Evolutionary conservation across 2,797 vertebrate genomes (phyloP).

Genomic region (Crenuchus spilurus): DNA sequence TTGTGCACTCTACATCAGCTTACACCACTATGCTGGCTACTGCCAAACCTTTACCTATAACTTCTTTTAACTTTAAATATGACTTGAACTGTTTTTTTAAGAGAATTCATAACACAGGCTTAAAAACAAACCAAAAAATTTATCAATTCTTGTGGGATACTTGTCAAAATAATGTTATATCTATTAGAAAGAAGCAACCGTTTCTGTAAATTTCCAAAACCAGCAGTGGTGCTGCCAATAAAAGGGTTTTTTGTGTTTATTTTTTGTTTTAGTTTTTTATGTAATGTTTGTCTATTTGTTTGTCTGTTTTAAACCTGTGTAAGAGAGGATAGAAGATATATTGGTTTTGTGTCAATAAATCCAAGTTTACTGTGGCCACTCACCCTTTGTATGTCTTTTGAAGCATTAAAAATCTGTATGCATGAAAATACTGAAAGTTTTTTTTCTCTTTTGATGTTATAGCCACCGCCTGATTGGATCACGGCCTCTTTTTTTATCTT

Average conservation of each 20-base stretch:
- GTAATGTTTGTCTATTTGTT: constrained; percentile 69
- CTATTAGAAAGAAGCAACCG: constrained; percentile 49
- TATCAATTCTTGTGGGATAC: no score
- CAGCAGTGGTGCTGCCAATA: constrained; percentile 73
- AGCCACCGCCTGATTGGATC: constrained; percentile 55
- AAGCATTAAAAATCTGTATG: constrained; percentile 88
- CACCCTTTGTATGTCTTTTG: constrained; percentile 88
- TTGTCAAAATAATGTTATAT: constrained; percentile 70
- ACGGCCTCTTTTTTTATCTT: not conserved
- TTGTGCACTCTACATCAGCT: constrained; percentile 79
- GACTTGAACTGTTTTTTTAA: constrained; percentile 84
- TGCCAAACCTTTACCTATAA: constrained; percentile 81
- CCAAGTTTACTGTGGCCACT: constrained; percentile 90
- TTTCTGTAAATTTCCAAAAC: constrained; percentile 75
- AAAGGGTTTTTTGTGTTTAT: constrained; percentile 68
- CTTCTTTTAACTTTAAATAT: constrained; percentile 70
- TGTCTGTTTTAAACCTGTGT: constrained; percentile 86
- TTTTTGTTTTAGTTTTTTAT: constrained; percentile 72
- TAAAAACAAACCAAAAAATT: constrained; percentile 68
- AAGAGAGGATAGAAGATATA: constrained; percentile 86
- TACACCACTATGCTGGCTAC: constrained; percentile 87
- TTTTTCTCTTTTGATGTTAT: constrained; percentile 78
- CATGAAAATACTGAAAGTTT: constrained; percentile 84
- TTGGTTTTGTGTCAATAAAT: constrained; percentile 92
- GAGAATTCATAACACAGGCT: constrained; percentile 72